phyloP scores from a whole-genome alignment of 2,113 vertebrate genomes.

The Alethe diademata region DNA sequence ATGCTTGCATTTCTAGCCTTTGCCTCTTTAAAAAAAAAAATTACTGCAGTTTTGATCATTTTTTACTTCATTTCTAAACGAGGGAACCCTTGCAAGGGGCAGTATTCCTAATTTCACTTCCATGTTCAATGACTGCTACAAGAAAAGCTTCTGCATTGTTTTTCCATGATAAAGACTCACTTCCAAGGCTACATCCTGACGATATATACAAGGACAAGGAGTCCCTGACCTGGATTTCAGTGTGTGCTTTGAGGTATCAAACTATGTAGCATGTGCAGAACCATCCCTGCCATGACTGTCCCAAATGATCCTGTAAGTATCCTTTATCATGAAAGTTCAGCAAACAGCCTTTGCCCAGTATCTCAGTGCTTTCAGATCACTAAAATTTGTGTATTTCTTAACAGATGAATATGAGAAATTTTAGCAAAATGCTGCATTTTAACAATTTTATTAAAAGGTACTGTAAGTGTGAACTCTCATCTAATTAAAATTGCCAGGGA shows the following conservation, averaged over 20 bases:
- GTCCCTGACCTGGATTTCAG: background rate
- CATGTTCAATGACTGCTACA: background rate
- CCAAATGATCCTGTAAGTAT: background rate
- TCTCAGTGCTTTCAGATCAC: background rate
- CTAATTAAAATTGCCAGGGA: background rate
- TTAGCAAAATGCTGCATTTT: background rate
- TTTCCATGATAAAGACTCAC: background rate
- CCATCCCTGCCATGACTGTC: fast-evolving
- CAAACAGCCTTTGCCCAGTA: background rate
- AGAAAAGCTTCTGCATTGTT: fast-evolving
- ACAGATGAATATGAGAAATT: background rate
- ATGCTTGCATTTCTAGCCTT: background rate
- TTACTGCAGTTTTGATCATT: background rate
- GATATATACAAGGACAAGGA: background rate
- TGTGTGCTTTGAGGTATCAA: background rate
- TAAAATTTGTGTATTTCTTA: background rate
- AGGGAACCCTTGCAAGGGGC: background rate
- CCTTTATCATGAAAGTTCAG: background rate
- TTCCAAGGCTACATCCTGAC: background rate
- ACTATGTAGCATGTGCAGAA: background rate
- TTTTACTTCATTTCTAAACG: background rate
- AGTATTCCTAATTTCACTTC: background rate
- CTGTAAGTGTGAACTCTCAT: fast-evolving
- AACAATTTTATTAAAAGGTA: background rate
- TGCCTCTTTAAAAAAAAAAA: background rate